Percentiles rank a stretch among this genome's conserved stretches.
These are phyloP conservation scores for Peucedramus taeniatus DNA, from an alignment of 2,113 vertebrate species.

Conservation along the genomic window DNA sequence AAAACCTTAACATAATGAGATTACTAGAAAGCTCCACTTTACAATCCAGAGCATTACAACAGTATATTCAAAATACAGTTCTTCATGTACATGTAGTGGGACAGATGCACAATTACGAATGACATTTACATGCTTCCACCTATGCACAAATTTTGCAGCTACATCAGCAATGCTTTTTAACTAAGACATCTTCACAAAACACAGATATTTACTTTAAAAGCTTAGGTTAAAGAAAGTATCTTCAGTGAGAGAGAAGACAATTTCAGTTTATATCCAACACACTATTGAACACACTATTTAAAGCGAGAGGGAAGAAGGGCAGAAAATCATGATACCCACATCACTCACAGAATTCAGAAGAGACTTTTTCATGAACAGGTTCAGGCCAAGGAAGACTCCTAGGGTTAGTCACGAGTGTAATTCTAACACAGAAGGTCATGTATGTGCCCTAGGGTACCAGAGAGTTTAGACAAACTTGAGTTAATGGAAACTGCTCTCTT, in stretches of 20 bases:
- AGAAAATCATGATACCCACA: not conserved
- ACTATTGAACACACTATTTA: not conserved
- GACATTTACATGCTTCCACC: not conserved
- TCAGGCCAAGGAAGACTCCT: not conserved
- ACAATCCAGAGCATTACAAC: not conserved
- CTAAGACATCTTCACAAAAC: not conserved
- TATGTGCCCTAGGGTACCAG: not conserved
- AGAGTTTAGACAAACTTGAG: not conserved
- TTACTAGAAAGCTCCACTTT: not conserved
- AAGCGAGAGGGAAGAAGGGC: not conserved
- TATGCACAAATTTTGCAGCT: not conserved
- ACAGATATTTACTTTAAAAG: not conserved
- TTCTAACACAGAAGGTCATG: not conserved
- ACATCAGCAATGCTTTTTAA: not conserved
- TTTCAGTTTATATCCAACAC: not conserved
- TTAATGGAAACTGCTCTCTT: not conserved
- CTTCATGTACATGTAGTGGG: accelerated
- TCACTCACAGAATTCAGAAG: not conserved
- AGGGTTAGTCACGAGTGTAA: not conserved
- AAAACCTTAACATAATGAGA: not conserved
- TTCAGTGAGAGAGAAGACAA: not conserved
- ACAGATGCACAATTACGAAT: not conserved
- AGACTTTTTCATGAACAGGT: not conserved
- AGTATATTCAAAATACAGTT: not conserved
- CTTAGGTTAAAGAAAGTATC: not conserved